Percentiles rank a stretch among this genome's conserved stretches.
These are phyloP conservation scores for Bombus confusus DNA, from an alignment of 1,140 invertebrate species.

Conservation along the genomic window DNA sequence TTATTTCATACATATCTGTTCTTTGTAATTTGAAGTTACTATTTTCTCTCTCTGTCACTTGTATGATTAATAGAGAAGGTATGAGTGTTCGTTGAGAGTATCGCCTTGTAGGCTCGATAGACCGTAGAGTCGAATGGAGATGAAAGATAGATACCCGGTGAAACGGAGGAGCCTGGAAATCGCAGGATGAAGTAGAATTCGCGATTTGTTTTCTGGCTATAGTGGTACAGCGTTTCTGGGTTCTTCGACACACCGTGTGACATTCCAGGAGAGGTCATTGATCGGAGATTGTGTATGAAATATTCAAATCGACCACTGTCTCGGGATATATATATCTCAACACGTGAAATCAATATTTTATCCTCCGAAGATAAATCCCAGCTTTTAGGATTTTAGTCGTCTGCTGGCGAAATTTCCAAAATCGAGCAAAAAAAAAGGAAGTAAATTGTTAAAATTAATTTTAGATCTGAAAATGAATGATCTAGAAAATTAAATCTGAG, in stretches of 20 bases:
- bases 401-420: too few species aligned
- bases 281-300: not conserved
- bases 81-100: not conserved
- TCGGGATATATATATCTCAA: not conserved
- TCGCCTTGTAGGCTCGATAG: not conserved
- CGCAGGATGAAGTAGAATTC: not conserved
- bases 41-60: not conserved
- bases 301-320: too few species aligned
- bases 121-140: not conserved
- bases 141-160: not conserved
- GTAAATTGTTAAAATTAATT: too few species aligned
- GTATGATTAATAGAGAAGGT: not conserved
- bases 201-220: not conserved
- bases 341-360: not conserved
- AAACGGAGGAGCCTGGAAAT: constrained; percentile 41
- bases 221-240: not conserved
- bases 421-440: too few species aligned
- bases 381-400: too few species aligned
- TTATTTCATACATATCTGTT: too few species aligned
- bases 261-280: not conserved
- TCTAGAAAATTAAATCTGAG: too few species aligned
- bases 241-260: not conserved
- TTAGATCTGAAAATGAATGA: too few species aligned
- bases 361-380: too few species aligned
- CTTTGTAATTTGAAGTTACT: not conserved